Evolutionary conservation across 2,113 vertebrate genomes (phyloP), one percentile per base, ranked within the genome.

Genomic region (Fulica atra): DNA sequence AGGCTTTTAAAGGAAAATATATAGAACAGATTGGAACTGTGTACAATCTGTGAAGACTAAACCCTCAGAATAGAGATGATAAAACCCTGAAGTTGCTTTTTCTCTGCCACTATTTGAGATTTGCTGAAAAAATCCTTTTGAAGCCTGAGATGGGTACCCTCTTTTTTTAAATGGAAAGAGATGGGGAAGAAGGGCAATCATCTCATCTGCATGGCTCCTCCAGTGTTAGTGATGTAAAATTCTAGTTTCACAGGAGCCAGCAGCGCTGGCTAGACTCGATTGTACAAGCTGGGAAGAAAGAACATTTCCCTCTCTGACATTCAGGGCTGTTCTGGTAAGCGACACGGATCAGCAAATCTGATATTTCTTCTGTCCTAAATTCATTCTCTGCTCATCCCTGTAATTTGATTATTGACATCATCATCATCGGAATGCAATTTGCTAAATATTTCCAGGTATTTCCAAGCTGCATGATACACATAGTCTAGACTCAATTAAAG

Each of bases 401-500:
- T 70, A 50, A 7, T 87, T 82, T 60, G 73, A 57, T 78, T 69
- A 48, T 65, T 86, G 92, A 63, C 85, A 74, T 60, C 68, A 18
- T 20, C 44, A 46, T 46, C 57, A 82, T 64, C 89, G 95, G 91
- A 87, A 40, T 59, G 71, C 81, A 93, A 68, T 96, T 88, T 87
- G 51, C 66, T 85, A 53, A 89, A 82, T 66, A 93, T 88, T 95
- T 79, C 70, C 94, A 93, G 79, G 50, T 79, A 82, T 89, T 94
- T 88, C 82, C 94, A 91, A 97, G 93, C 50, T 61, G 72, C 69
- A 92, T 69, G 65, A 81, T 78, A 79, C 53, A 59, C 28, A 38
- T 1, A 57, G 83, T 95, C 96, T 88, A 90, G 72, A 84, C 90
- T 97, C 97, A 91, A 97, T 96, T 97, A 94, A 95, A 95, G 88